Evolutionary conservation across 2,797 vertebrate genomes (phyloP).

Genomic region (Phoebastria nigripes): DNA sequence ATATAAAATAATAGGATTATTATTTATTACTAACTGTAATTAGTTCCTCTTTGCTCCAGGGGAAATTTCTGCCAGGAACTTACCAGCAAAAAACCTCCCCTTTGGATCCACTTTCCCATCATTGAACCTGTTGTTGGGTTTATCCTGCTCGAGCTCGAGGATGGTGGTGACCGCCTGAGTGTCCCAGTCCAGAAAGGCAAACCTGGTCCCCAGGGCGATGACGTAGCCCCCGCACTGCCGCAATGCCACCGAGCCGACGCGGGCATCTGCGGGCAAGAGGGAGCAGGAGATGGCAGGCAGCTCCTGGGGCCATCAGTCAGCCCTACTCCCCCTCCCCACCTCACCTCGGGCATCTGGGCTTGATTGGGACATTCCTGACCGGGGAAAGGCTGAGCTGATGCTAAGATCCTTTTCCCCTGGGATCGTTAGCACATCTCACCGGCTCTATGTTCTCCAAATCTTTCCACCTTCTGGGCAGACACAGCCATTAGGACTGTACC

Average conservation of each 20-base stretch:
- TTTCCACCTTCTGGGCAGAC: neutral
- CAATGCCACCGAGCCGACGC: slow-evolving; percentile 44
- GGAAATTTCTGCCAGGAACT: neutral
- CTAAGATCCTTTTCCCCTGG: neutral
- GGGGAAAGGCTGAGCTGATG: accelerated
- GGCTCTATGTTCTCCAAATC: neutral
- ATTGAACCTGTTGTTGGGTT: slow-evolving; percentile 70
- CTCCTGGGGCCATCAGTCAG: neutral
- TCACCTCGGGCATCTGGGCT: accelerated
- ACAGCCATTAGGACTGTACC: neutral
- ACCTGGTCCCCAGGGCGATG: slow-evolving; percentile 56
- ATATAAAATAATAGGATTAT: neutral
- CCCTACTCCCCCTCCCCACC: neutral
- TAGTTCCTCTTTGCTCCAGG: neutral
- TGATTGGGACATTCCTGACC: neutral
- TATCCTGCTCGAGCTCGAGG: slow-evolving; percentile 28
- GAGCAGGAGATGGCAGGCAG: accelerated
- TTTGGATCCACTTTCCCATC: slow-evolving; percentile 73
- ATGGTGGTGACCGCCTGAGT: slow-evolving; percentile 22
- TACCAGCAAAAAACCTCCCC: slow-evolving; percentile 72
- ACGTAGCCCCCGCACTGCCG: slow-evolving; percentile 32
- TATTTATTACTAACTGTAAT: neutral
- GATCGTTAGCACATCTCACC: neutral
- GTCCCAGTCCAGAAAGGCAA: slow-evolving; percentile 69
- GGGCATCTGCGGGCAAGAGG: neutral